A percentile compares a stretch with the other conserved stretches of the same genome.
Evolutionary conservation across 2,797 vertebrate genomes (phyloP).

Genomic region (Psittacula echo): DNA sequence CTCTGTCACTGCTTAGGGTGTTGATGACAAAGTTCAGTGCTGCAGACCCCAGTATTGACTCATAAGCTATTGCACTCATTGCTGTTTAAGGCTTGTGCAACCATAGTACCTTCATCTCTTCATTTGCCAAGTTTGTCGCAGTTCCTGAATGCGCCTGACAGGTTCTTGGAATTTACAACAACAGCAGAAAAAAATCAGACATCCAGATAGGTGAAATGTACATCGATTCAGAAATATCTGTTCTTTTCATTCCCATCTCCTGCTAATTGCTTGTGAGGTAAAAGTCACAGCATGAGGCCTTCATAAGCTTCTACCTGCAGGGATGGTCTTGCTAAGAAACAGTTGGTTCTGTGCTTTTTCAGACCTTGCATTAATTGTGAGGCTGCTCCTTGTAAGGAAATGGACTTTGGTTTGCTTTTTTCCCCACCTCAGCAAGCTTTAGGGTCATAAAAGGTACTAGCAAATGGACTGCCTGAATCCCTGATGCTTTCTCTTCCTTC

Average conservation of each 20-base stretch:
- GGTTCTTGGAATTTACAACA: conserved; percentile 8
- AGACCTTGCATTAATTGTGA: conserved; percentile 54
- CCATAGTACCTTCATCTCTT: background rate
- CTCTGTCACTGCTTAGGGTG: background rate
- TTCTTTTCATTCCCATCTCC: conserved; percentile 14
- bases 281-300: conserved; percentile 40
- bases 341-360: conserved; percentile 26
- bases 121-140: background rate
- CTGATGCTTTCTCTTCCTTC: background rate
- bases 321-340: conserved; percentile 34
- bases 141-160: background rate
- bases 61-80: background rate
- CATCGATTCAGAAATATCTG: conserved; percentile 21
- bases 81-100: background rate
- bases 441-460: conserved; percentile 20
- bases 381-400: conserved; percentile 37
- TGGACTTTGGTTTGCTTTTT: conserved; percentile 40
- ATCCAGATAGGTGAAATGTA: background rate
- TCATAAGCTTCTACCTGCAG: conserved; percentile 7
- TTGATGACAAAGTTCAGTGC: background rate
- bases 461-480: conserved; percentile 3
- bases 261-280: conserved; percentile 52
- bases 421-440: conserved; percentile 19
- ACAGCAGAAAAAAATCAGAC: background rate
- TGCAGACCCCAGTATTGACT: background rate